These are phyloP conservation scores for Exocentrus adspersus DNA, from an alignment of 2,888 invertebrate species.

Conservation along the genomic window DNA sequence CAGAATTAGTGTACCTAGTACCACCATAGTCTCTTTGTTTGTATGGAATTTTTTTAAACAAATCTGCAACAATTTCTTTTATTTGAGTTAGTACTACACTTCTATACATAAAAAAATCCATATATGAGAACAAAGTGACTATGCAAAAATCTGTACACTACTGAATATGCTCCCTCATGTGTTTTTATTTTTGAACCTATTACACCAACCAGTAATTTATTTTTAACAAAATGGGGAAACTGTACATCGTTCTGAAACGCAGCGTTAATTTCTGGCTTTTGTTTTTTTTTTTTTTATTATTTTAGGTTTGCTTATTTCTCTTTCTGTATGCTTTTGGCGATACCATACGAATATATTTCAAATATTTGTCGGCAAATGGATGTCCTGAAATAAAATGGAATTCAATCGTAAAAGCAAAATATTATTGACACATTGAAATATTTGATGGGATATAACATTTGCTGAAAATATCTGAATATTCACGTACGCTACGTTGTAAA, in stretches of 20 bases:
- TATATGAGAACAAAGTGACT: neutral
- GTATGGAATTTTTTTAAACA: too few relatives aligned
- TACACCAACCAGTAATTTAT: too few relatives aligned
- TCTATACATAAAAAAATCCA: too few relatives aligned
- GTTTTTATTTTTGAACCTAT: conserved; percentile 14
- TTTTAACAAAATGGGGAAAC: conserved; percentile 39
- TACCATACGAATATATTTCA: conserved; percentile 18
- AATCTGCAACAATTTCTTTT: too few relatives aligned
- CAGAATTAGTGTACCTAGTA: too few relatives aligned
- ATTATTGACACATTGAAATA: conserved; percentile 3
- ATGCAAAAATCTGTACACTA: neutral
- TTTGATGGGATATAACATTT: conserved; percentile 9
- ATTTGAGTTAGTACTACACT: too few relatives aligned
- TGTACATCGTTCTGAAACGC: conserved; percentile 37
- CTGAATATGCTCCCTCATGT: conserved; percentile 7
- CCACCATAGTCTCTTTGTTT: too few relatives aligned
- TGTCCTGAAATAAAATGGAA: conserved; percentile 8
- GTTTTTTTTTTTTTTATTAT: conserved; percentile 36
- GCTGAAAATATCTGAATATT: conserved; percentile 14
- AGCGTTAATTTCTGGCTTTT: conserved; percentile 28
- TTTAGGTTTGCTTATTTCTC: conserved; percentile 38
- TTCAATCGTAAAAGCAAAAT: conserved; percentile 14
- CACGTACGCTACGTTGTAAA: conserved; percentile 13
- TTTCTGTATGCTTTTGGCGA: conserved; percentile 28
- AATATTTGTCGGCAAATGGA: conserved; percentile 15